phyloP scores from a whole-genome alignment of 2,113 vertebrate genomes.

The Grantiella picta region DNA sequence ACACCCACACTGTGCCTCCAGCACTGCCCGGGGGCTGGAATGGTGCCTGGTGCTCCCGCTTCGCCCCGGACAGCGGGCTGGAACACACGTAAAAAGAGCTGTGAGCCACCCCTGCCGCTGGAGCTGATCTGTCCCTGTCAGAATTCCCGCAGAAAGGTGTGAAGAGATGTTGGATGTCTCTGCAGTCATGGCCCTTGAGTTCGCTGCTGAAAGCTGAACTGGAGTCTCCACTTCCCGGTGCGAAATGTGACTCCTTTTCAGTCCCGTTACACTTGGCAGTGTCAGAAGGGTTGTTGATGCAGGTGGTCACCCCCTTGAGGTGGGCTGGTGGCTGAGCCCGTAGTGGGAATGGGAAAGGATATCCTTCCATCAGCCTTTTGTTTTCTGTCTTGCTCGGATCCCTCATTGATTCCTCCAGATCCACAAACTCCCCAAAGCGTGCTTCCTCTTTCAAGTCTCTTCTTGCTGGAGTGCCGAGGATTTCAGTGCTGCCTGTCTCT shows the following conservation, averaged over 20 bases:
- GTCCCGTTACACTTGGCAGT: rapidly evolving
- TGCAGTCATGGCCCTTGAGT: neutral
- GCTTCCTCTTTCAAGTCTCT: too few species aligned
- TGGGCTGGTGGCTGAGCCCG: neutral
- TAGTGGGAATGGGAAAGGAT: neutral
- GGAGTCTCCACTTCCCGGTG: neutral
- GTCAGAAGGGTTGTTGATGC: rapidly evolving
- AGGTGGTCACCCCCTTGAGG: neutral
- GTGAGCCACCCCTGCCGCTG: neutral
- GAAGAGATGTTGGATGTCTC: neutral
- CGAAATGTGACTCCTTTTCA: rapidly evolving
- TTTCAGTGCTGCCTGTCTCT: neutral
- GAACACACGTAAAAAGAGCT: rapidly evolving
- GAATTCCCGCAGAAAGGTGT: neutral
- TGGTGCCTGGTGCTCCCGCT: neutral
- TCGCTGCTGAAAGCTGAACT: neutral
- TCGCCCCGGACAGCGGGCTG: rapidly evolving
- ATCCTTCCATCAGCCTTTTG: too few species aligned
- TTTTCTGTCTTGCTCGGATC: neutral
- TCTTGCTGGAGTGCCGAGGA: neutral
- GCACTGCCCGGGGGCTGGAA: neutral
- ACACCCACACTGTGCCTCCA: neutral
- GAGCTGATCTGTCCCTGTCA: neutral
- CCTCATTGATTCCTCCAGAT: neutral
- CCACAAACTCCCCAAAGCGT: neutral